Conservation (phyloP, 2,797 vertebrate genomes). For the Pempheris klunzingeri region DNA sequence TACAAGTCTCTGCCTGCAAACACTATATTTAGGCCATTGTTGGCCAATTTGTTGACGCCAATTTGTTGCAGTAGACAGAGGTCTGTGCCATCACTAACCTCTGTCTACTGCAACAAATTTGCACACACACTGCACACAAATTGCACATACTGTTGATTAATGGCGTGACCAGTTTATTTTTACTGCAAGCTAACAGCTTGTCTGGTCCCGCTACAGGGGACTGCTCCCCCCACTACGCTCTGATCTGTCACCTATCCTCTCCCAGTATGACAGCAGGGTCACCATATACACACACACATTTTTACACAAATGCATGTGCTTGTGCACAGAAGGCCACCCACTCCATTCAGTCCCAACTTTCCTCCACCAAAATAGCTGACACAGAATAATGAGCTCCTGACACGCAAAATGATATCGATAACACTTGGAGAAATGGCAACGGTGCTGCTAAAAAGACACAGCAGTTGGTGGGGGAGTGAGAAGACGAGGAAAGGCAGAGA, state of each 20-base stretch:
- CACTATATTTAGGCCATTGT: neutral
- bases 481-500: slow-evolving; percentile 57
- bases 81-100: too few species aligned
- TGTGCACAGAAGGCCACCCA: slow-evolving; percentile 59
- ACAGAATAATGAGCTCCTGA: slow-evolving; percentile 86
- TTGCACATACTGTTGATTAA: slow-evolving; percentile 42
- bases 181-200: slow-evolving; percentile 80
- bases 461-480: slow-evolving; percentile 72
- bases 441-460: slow-evolving; percentile 82
- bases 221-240: slow-evolving; percentile 54
- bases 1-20: slow-evolving; percentile 2
- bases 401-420: slow-evolving; percentile 83
- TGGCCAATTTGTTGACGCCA: too few species aligned
- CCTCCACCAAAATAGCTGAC: slow-evolving; percentile 80
- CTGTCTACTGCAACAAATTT: slow-evolving; percentile 55
- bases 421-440: slow-evolving; percentile 81
- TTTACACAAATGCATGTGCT: slow-evolving; percentile 58
- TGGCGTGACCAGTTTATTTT: slow-evolving; percentile 80
- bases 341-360: slow-evolving; percentile 65
- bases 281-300: slow-evolving; percentile 50
- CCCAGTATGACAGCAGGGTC: slow-evolving; percentile 79
- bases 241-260: slow-evolving; percentile 77
- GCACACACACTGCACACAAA: slow-evolving; percentile 47
- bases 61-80: too few species aligned
- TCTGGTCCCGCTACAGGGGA: slow-evolving; percentile 75